Evolutionary conservation across 2,888 invertebrate species (phyloP).

Genomic region (Augochlorella aurata): DNA sequence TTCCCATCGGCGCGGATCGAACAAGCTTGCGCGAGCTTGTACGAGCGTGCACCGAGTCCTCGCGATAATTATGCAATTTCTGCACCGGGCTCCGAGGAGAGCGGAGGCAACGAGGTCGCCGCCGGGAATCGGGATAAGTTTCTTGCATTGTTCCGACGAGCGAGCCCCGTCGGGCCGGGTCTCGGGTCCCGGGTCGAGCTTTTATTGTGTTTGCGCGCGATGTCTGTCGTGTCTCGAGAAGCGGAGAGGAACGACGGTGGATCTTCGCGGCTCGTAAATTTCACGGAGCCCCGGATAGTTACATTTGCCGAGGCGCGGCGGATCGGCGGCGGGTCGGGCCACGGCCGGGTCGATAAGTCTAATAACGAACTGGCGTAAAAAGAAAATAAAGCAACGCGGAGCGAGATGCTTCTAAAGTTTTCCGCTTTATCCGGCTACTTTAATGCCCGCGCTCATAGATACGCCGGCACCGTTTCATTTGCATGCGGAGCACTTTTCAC

Average conservation of each 20-base stretch:
- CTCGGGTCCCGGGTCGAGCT: not conserved
- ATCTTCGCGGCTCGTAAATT: conserved; percentile 36
- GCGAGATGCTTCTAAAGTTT: conserved; percentile 47
- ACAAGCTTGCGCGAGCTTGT: not conserved
- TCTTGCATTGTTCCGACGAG: conserved; percentile 36
- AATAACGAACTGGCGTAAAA: conserved; percentile 49
- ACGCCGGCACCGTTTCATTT: conserved; percentile 60
- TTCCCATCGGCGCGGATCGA: conserved; percentile 1
- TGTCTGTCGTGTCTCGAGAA: conserved; percentile 20
- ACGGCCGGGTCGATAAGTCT: conserved; percentile 48
- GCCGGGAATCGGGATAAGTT: conserved; percentile 45
- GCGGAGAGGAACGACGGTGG: not conserved
- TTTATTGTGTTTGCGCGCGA: conserved; percentile 34
- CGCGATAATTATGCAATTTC: conserved; percentile 59
- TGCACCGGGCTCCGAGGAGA: conserved; percentile 24
- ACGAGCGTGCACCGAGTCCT: not conserved
- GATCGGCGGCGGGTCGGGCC: not conserved
- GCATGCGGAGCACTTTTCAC: conserved; percentile 55
- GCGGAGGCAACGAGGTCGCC: conserved; percentile 25
- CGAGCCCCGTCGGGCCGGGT: not conserved
- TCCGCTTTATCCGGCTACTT: conserved; percentile 47
- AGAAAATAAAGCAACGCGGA: conserved; percentile 34
- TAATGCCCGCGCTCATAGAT: conserved; percentile 44
- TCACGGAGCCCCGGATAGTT: conserved; percentile 16
- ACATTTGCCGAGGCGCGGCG: not conserved